Base-by-base conservation (phyloP, 2,888 invertebrate genomes). In the Amphipoea lucens region DNA sequence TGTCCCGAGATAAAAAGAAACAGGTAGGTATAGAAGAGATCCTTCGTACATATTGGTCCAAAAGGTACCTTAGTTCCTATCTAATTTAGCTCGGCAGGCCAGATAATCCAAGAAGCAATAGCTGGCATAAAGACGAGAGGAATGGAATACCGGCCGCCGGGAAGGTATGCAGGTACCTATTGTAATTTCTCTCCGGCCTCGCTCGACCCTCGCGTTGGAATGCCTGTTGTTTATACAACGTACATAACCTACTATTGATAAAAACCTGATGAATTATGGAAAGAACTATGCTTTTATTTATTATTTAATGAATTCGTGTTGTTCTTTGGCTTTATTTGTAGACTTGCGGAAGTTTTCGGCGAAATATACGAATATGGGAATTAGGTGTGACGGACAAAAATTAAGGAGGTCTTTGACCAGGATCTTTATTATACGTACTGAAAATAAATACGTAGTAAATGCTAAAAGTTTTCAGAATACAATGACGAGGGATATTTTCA, bases 61-160 rank as follows among this genome's bases (percentile, higher is more conserved):
- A 84, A 76, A 70, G 72, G 74, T 69, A 77, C 74, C 65, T 68
- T 60, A 63, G 78, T 82, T 82, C 73, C 81, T 88, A 82, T 89
- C 84, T 88, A 89, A 89, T 90, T 86, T 86, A 87, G 79, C 82
- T 82, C 60, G 71, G 79, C 72, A 84, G 82, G 81, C 74, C 86
- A 87, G 84, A 90, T 89, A 89, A 89, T 88, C 81, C 83, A 83
- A 88, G 88, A 86, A 87, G 89, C 90, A 90, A 88, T 86, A 90
- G 87, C 83, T 85, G 87, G 89, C 83, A 86, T 89, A 88, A 89
- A 90, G 90, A 85, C 88, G 88, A 88, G 89, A 87, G 89, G 87
- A 83, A 87, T 87, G 90, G 83, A 90, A 90, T 90, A 89, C 88
- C 88, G 75, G 66, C 88, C 81, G 81, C 82, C 71, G 54, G 74